Evolutionary conservation across 2,113 vertebrate genomes (phyloP).

Genomic region (Odobenus rosmarus): DNA sequence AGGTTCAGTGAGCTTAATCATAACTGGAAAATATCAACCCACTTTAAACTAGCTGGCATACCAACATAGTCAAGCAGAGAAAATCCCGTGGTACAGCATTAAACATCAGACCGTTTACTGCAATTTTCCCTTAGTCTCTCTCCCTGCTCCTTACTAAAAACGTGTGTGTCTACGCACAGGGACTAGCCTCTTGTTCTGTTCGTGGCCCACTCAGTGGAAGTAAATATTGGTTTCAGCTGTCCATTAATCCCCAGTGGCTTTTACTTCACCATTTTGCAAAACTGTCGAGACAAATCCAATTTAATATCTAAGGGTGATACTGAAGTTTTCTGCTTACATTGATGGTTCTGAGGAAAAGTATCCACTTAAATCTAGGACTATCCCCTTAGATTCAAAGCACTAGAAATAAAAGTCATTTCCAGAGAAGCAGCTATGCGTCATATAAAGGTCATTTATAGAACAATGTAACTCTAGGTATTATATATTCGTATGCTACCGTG

Average conservation of each 20-base stretch:
- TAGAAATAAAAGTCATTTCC: neutral
- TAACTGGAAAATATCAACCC: neutral
- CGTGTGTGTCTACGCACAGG: fast-evolving
- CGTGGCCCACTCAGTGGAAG: neutral
- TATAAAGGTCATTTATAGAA: neutral
- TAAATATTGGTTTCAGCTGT: neutral
- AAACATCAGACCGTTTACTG: fast-evolving
- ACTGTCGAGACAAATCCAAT: neutral
- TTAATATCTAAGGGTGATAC: neutral
- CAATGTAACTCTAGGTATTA: neutral
- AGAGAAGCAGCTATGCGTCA: neutral
- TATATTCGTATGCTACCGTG: neutral
- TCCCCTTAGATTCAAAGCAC: neutral
- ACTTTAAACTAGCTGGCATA: neutral
- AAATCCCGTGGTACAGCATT: no score
- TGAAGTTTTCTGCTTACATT: neutral
- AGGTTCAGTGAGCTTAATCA: neutral
- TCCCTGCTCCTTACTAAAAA: neutral
- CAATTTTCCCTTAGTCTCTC: fast-evolving
- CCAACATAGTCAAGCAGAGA: neutral
- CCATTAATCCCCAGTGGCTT: neutral
- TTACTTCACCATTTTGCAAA: neutral
- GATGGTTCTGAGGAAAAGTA: neutral
- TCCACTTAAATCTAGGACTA: neutral
- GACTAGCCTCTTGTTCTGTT: neutral